Conservation (phyloP, 2,113 vertebrate species). For the Pteruthius melanotis region DNA sequence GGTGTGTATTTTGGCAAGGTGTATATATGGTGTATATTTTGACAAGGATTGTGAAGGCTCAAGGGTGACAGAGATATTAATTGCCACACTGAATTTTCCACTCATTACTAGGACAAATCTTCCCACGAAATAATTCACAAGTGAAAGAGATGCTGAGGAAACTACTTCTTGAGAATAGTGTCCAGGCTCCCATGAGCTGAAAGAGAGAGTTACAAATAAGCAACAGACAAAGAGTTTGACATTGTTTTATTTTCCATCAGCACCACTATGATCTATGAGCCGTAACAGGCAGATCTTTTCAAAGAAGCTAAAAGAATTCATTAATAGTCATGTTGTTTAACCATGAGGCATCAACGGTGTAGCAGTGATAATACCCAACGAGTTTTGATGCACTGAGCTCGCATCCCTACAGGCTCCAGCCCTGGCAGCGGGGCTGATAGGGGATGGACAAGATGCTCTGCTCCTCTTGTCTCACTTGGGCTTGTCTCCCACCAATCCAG, state of each 20-base stretch:
- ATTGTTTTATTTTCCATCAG: neutral
- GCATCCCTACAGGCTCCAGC: neutral
- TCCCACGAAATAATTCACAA: neutral
- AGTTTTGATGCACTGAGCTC: neutral
- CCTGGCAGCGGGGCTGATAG: neutral
- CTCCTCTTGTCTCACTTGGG: rapidly evolving
- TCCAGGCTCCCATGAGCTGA: neutral
- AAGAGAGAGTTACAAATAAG: neutral
- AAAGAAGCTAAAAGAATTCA: neutral
- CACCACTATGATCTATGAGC: neutral
- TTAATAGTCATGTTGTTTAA: conserved; percentile 35
- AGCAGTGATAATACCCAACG: neutral
- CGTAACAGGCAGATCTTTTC: neutral
- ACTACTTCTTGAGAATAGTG: neutral
- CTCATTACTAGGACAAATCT: neutral
- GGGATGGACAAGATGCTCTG: neutral
- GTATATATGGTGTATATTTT: neutral
- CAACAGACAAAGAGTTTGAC: neutral
- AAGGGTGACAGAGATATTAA: neutral
- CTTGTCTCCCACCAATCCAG: neutral
- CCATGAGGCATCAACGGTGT: neutral
- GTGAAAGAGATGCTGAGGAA: neutral
- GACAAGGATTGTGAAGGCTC: neutral
- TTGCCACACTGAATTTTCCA: neutral
- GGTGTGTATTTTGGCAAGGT: too few species aligned